Conservation (phyloP, 2,888 invertebrate species). For the Boloria selene region DNA sequence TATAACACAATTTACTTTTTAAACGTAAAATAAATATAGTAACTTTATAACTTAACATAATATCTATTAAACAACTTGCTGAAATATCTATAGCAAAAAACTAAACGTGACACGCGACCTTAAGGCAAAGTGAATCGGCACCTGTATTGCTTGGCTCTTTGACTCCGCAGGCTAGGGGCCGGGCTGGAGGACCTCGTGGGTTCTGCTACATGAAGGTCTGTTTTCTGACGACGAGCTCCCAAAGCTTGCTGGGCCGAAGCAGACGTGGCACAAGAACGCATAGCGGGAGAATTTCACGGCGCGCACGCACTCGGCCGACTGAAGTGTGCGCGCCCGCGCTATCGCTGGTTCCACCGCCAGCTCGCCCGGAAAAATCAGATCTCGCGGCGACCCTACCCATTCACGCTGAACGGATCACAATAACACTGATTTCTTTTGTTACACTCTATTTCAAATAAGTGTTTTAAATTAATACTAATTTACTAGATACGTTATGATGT, state of each 20-base stretch:
- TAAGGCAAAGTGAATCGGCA: conserved; percentile 47
- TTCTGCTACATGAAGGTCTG: conserved; percentile 76
- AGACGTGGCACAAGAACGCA: conserved; percentile 63
- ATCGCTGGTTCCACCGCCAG: conserved; percentile 63
- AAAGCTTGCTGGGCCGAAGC: conserved; percentile 47
- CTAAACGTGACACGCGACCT: conserved; percentile 46
- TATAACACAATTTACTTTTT: neutral
- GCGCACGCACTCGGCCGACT: conserved; percentile 78
- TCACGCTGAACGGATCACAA: conserved; percentile 74
- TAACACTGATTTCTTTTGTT: conserved; percentile 70
- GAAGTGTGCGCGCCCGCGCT: conserved; percentile 59
- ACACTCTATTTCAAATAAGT: conserved; percentile 67
- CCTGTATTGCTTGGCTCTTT: conserved; percentile 79
- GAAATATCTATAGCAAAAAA: conserved; percentile 43
- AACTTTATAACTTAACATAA: neutral
- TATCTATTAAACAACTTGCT: conserved; percentile 7
- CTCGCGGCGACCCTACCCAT: conserved; percentile 77
- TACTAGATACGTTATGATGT: conserved; percentile 42
- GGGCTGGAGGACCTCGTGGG: conserved; percentile 71
- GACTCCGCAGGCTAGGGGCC: conserved; percentile 81
- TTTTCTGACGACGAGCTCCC: conserved; percentile 83
- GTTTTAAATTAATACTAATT: conserved; percentile 46
- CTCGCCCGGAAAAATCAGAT: conserved; percentile 74
- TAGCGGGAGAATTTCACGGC: conserved; percentile 76
- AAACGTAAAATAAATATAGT: neutral